Evolutionary conservation across 1,140 invertebrate genomes (phyloP), one percentile per base, ranked within the genome.

Genomic region (Nasonia vitripennis): DNA sequence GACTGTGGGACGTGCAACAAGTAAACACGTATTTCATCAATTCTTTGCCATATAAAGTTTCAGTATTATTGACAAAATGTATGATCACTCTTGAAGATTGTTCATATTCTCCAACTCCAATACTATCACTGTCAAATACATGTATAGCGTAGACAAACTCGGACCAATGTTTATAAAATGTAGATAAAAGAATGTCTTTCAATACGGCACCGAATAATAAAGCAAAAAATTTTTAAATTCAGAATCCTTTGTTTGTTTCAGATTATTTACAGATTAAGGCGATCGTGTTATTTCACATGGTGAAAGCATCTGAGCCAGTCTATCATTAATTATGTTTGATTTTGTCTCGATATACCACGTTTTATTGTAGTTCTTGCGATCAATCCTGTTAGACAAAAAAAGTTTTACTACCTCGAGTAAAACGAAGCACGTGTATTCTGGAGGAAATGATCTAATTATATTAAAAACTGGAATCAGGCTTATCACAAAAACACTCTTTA

Each of bases 401-500:
- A 34, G 34, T 34, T 34, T 34, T 34, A 34, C 34, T 34, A 34
- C 34, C 5, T 5, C 34, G 2, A 34, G 34, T 34, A 34, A 34
- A 34, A 34, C 34, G 2, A 5, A 34, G 5, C 2, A 5, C 34
- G 2, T 34, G 5, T 34, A 34, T 5, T 34, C 34, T 2, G 34
- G 34, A 2, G 34, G 2, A 6, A 37, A 37, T 6, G 34, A 37
- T 37, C 3, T 37, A 5, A 37, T 37, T 5, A 37, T 37, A 37
- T 37, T 37, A 37, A 37, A 37, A 37, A 37, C 34, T 37, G 34
- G 34, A 37, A 37, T 3, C 34, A 37, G 0, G 3, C 2, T 37
- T 67, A 67, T 1, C 1, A 67, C n/a, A 67, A 81, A 85, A 62
- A 83, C 45, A 0, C 85, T 83, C 81, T 86, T 87, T 3, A 87